Evolutionary conservation across 2,888 invertebrate genomes (phyloP).

Genomic region (Melanophora roralis): DNA sequence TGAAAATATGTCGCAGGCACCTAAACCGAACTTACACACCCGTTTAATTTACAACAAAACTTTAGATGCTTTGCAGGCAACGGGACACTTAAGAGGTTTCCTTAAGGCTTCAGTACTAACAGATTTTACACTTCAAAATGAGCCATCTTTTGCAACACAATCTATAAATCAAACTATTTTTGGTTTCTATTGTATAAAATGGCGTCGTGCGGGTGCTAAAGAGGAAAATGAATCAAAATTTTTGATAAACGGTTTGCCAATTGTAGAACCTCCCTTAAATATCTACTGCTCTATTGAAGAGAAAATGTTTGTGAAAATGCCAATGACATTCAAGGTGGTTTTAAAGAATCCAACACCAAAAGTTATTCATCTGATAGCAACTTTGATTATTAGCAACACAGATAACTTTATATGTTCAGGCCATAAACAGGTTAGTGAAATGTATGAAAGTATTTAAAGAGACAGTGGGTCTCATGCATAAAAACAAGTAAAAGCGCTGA

Average conservation of each 20-base stretch:
- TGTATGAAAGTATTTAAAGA: neutral
- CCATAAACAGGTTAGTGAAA: conserved; percentile 86
- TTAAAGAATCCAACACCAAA: conserved; percentile 75
- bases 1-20: conserved; percentile 53
- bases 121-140: neutral
- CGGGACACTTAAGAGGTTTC: conserved; percentile 75
- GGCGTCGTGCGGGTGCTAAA: conserved; percentile 73
- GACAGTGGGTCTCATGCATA: no score
- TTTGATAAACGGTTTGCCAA: conserved; percentile 73
- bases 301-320: conserved; percentile 77
- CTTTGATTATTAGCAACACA: conserved; percentile 74
- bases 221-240: conserved; percentile 77
- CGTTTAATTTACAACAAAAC: conserved; percentile 74
- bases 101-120: conserved; percentile 71
- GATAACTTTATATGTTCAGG: conserved; percentile 98
- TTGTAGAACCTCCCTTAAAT: conserved; percentile 75
- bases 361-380: conserved; percentile 75
- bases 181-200: conserved; percentile 76
- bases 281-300: conserved; percentile 77
- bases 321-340: conserved; percentile 76
- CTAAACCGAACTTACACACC: conserved; percentile 60
- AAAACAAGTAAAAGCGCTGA: no score
- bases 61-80: conserved; percentile 75
- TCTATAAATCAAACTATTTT: conserved; percentile 66
- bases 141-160: conserved; percentile 22